Conservation (phyloP, 64 coral and sea anemone genomes). For the Pachyseris speciosa region DNA sequence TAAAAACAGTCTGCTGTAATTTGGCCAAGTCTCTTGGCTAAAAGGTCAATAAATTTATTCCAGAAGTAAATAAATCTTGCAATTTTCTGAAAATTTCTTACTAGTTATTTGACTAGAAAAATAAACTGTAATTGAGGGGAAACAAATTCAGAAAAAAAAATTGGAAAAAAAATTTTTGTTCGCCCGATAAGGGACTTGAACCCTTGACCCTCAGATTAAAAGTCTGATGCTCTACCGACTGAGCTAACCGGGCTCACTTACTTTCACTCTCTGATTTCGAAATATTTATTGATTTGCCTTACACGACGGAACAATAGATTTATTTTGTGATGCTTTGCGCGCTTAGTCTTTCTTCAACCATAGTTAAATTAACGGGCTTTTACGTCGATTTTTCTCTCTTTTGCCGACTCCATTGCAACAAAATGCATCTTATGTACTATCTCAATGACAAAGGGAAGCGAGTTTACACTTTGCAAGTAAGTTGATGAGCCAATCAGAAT, state of each 20-base stretch:
- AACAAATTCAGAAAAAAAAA: not conserved
- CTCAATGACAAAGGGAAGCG: constrained; percentile 80
- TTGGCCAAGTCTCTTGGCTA: too few species aligned
- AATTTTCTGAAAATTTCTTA: too few species aligned
- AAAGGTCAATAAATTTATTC: too few species aligned
- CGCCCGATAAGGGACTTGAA: constrained; percentile 96
- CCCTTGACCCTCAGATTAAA: constrained; percentile 96
- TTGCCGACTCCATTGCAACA: not conserved
- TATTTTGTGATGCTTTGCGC: not conserved
- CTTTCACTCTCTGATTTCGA: rapidly evolving
- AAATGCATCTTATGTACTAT: constrained; percentile 98
- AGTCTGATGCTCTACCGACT: constrained; percentile 99
- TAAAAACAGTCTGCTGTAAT: not conserved
- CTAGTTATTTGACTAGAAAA: too few species aligned
- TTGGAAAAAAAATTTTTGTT: constrained; percentile 5
- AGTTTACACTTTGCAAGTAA: constrained; percentile 96
- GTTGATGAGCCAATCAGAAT: not conserved
- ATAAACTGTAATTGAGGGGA: not conserved
- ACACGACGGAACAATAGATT: not conserved
- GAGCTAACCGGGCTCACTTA: constrained; percentile 89
- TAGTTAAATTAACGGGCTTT: too few species aligned
- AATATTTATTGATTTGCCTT: not conserved
- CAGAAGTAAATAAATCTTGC: too few species aligned
- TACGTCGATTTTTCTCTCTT: too few species aligned
- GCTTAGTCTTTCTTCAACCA: not conserved